Evolutionary conservation across 2,797 vertebrate genomes (phyloP), one percentile per base, ranked within the genome.

Genomic region (Sebastes minor): DNA sequence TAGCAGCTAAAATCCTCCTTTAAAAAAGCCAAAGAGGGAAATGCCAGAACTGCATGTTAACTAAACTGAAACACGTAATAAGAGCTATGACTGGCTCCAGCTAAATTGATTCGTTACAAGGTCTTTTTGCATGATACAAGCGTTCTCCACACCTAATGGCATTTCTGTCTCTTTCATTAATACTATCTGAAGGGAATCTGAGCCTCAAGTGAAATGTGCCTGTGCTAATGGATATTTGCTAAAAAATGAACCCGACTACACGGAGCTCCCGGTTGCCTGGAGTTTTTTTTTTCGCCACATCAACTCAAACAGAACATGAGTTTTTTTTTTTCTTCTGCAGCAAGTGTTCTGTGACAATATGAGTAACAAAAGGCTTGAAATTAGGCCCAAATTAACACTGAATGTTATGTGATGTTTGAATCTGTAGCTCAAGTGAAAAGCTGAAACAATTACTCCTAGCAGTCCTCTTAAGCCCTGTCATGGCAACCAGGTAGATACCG

Each of bases 1-100:
- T 82, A 90, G 76, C 23, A 67, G 61, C 64, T 83, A 61, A 59
- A 76, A 83, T 74, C 32, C 13, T 38, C 33, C 59, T 83, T 72
- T 25, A 23, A 82, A 77, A 35, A 49, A 22, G 16, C 23, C 63
- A 83, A 68, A 62, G 56, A 73, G 32, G 20, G 38, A 63, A 61
- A 65, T 65, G 66, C 72, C 84, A 86, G 63, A 80, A 82, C 35
- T 25, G 52, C 63, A 53, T 78, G 42, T 60, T 77, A 53, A 75
- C 35, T 62, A 53, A 72, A 74, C 61, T 52, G 35, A 23, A 76
- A 61, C 42, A 71, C 9, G 3, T 5, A 63, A 28, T 27, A 35
- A 67, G 23, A 56, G 42, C n/a, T 49, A 10, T 12, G 14, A 49
- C 14, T 10, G 56, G 13, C 57, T 10, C 35, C 9, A 1, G 12